Percentiles rank a stretch among this genome's conserved stretches.
phyloP scores from a whole-genome alignment of 2,888 invertebrate genomes.

The Isoperla grammatica region DNA sequence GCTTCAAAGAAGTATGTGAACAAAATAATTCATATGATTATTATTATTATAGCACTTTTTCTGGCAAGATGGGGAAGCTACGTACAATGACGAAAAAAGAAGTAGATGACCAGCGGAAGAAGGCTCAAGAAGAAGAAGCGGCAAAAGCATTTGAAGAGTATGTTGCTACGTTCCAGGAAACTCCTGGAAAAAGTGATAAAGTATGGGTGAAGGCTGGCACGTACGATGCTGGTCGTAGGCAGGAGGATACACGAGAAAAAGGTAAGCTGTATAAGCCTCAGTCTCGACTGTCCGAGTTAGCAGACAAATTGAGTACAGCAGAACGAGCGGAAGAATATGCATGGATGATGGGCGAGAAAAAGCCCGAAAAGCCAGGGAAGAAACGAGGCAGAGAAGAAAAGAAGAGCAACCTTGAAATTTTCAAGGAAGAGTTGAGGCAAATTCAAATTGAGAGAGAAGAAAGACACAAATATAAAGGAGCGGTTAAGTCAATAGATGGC shows the following conservation, averaged over 20 bases:
- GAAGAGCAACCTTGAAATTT: conserved; percentile 94
- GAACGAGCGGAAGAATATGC: conserved; percentile 67
- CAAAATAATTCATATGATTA: too few species aligned
- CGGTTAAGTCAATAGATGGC: conserved; percentile 47
- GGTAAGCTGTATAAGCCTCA: conserved; percentile 91
- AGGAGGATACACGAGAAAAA: conserved; percentile 82
- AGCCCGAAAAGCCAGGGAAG: conserved; percentile 54
- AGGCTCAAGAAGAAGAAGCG: conserved; percentile 85
- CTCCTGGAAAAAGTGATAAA: conserved; percentile 70
- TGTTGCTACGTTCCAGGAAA: conserved; percentile 93
- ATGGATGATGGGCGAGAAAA: conserved; percentile 57
- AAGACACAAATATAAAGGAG: conserved; percentile 83
- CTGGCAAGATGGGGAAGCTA: too few species aligned
- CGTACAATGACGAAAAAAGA: conserved; percentile 37
- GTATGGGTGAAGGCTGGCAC: conserved; percentile 98
- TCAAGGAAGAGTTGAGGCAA: conserved; percentile 97
- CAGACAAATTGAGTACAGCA: conserved; percentile 52
- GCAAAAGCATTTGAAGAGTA: conserved; percentile 96
- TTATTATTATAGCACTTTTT: too few species aligned
- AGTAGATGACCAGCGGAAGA: conserved; percentile 77
- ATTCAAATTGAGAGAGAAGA: conserved; percentile 98
- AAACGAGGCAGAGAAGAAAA: conserved; percentile 42
- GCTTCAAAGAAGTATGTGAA: too few species aligned
- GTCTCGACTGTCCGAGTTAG: conserved; percentile 62
- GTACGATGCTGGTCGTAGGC: conserved; percentile 90